These are phyloP conservation scores for Drosophila glabriapex DNA, from an alignment of 2,888 invertebrate genomes.

Conservation along the genomic window DNA sequence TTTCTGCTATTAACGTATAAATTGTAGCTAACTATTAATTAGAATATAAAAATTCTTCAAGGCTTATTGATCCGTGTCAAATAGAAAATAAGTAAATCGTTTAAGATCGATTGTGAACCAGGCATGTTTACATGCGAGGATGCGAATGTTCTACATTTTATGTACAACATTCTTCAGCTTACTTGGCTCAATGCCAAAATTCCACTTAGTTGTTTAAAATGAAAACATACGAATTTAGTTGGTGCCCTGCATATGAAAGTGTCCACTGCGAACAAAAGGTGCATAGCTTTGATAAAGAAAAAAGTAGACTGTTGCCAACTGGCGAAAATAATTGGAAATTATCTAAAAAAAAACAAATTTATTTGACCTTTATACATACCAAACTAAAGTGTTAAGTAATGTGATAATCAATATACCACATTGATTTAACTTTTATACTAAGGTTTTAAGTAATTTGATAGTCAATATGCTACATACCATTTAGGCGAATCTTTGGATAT, in stretches of 20 bases:
- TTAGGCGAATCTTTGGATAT: not conserved
- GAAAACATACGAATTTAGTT: conserved; percentile 56
- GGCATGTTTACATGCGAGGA: conserved; percentile 21
- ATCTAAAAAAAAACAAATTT: not conserved
- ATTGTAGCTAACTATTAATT: not conserved
- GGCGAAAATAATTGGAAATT: not conserved
- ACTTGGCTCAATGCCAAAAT: conserved; percentile 74
- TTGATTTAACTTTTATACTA: not conserved
- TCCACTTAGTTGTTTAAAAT: conserved; percentile 56
- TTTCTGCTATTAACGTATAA: not conserved
- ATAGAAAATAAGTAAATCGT: conserved; percentile 17
- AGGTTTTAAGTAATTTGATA: not conserved
- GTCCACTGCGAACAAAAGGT: conserved; percentile 31
- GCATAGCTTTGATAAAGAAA: conserved; percentile 10
- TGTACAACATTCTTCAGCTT: conserved; percentile 69
- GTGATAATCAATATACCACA: not conserved
- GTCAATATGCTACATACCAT: not conserved
- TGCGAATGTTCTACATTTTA: conserved; percentile 58
- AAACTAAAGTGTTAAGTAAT: not conserved
- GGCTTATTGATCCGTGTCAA: conserved; percentile 34
- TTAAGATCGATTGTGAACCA: conserved; percentile 9
- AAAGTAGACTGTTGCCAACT: not conserved
- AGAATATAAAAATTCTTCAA: conserved; percentile 16
- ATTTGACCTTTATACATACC: not conserved
- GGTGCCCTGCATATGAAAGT: conserved; percentile 48